phyloP scores from a whole-genome alignment of 2,888 invertebrate species.

The Agrenia bidenticulata region DNA sequence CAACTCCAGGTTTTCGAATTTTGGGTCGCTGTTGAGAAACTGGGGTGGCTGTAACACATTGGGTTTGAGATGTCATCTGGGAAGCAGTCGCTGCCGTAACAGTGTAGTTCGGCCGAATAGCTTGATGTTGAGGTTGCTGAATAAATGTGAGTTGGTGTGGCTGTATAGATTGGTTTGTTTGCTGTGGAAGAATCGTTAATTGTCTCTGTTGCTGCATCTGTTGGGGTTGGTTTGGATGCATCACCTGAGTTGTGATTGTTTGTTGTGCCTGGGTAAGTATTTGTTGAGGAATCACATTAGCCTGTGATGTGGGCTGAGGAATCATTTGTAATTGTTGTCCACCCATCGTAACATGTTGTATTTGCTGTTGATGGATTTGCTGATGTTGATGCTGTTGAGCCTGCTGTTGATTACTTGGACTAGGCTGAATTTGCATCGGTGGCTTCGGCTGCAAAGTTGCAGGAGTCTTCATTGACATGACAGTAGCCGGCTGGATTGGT shows the following conservation, averaged over 20 bases:
- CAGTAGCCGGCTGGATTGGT: conserved; percentile 22
- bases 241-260: conserved; percentile 42
- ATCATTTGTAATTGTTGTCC: conserved; percentile 50
- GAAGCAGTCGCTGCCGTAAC: conserved; percentile 22
- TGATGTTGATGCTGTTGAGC: conserved; percentile 50
- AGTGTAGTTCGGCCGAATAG: conserved; percentile 46
- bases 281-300: conserved; percentile 39
- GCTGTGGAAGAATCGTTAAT: conserved; percentile 42
- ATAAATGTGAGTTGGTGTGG: conserved; percentile 43
- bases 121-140: conserved; percentile 36
- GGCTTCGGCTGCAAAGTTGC: conserved; percentile 50
- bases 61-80: not conserved
- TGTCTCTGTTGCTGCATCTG: conserved; percentile 39
- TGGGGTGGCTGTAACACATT: conserved; percentile 23
- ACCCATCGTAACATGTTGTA: conserved; percentile 53
- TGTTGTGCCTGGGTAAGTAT: conserved; percentile 41
- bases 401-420: conserved; percentile 38
- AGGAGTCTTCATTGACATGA: conserved; percentile 1
- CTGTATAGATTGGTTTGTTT: conserved; percentile 27
- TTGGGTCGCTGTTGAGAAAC: conserved; percentile 42
- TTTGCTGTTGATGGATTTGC: conserved; percentile 56
- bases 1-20: conserved; percentile 42
- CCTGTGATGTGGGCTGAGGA: conserved; percentile 42
- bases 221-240: conserved; percentile 54
- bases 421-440: conserved; percentile 48